Conservation (phyloP, 2,888 invertebrate genomes). For the Apantesis nais region DNA sequence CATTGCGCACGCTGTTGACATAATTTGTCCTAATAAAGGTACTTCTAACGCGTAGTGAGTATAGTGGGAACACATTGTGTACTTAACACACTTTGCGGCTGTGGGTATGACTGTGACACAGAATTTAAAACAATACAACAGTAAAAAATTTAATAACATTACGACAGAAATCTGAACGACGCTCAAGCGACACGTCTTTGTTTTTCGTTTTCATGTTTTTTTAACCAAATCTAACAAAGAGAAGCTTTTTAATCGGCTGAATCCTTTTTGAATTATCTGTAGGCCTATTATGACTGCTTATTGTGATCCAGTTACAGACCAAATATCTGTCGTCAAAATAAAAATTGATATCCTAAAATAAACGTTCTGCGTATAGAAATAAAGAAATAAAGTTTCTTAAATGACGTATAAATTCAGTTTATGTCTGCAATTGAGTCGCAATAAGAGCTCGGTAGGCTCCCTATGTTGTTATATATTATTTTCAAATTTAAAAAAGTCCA, state of each 20-base stretch:
- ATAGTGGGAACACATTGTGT: neutral
- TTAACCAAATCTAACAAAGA: neutral
- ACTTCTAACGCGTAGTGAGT: neutral
- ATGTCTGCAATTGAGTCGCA: too few species aligned
- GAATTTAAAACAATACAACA: conserved; percentile 12
- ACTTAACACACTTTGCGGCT: conserved; percentile 14
- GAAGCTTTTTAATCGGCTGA: neutral
- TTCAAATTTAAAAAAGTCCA: too few species aligned
- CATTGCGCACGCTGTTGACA: neutral
- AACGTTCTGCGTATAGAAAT: too few species aligned
- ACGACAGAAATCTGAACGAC: conserved; percentile 4
- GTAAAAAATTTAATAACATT: conserved; percentile 2
- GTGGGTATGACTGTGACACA: conserved; percentile 5
- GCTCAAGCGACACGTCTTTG: neutral
- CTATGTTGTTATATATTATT: too few species aligned
- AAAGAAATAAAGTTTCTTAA: too few species aligned
- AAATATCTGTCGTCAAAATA: too few species aligned
- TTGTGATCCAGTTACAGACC: too few species aligned
- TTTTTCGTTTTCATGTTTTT: conserved; percentile 3
- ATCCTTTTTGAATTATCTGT: neutral
- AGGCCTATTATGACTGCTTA: too few species aligned
- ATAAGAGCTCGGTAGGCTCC: too few species aligned
- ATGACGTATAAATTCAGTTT: too few species aligned
- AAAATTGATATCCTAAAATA: too few species aligned
- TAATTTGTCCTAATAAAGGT: neutral